Evolutionary conservation across 1,140 invertebrate genomes (phyloP), one percentile per base, ranked within the genome.

Genomic region (Pachyrhynchus sulphureomaculatus): DNA sequence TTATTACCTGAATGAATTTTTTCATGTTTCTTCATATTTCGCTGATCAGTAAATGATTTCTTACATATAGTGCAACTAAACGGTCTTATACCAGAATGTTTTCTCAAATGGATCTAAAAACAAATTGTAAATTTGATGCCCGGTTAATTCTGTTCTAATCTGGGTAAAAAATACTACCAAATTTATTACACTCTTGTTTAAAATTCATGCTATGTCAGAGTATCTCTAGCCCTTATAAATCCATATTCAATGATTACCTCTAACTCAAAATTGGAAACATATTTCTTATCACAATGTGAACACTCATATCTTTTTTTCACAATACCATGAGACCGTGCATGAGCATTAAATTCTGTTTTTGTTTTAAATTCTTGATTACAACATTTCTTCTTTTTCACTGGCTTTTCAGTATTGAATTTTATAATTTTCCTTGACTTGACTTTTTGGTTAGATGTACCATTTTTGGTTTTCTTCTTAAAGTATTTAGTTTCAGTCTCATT

Each of bases 11-110:
- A 86, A 70, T 88, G 86, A 54, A 88, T 85, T 17, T 84, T 83
- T 66, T 85, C 78, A 68, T 88, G 86, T 67, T 85, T 79, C 67
- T 82, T 81, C 17, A 88, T 73, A 1, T 84, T 84, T 4, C 82
- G 81, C 73, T 87, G 87, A 52, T 87, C 86, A 1, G 84, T 86
- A 66, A 89, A 89, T 61, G 82, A 80, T 74, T 92, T 92, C 12
- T 84, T 85, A 75, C 86, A 88, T 66, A 84, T 75, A 67, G 82
- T 79, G 66, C 82, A 84, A 64, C 79, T 78, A 64, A 75, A 83
- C 4, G 80, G 79, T 20, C 72, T 72, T 18, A 76, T 55, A 39
- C 74, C 70, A 44, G 74, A 76, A 64, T 82, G 81, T 66, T 20
- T 68, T 59, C 52, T 67, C 2, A 60, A 47, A 61, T 72, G 71